A percentile compares a stretch with the other conserved stretches of the same genome.
Evolutionary conservation across 92 coral and sea anemone genomes (phyloP).

Genomic region (Paragorgia papillata): DNA sequence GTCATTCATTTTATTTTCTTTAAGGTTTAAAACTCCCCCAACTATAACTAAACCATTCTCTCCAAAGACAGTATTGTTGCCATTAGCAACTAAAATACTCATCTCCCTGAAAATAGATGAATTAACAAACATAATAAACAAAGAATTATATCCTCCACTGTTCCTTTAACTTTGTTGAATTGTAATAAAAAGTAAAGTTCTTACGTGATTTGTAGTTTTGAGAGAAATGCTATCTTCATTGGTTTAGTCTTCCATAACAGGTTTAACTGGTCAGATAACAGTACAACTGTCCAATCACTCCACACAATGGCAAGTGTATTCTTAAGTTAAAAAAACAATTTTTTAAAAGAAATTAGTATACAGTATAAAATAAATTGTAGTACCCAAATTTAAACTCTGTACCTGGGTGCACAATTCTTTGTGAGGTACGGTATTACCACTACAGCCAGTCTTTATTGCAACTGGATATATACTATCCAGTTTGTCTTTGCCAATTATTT

Average conservation of each 20-base stretch:
- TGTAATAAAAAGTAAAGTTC: too few species aligned
- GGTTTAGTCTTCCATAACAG: conserved; percentile 66
- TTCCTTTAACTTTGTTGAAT: too few species aligned
- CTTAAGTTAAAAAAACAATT: not conserved
- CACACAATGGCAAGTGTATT: conserved; percentile 77
- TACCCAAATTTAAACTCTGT: not conserved
- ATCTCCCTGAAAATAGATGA: conserved; percentile 68
- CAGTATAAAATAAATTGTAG: too few species aligned
- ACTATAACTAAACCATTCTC: conserved; percentile 77
- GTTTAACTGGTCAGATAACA: conserved; percentile 62
- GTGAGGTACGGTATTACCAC: conserved; percentile 41
- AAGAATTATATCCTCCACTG: too few species aligned
- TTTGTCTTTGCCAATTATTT: conserved; percentile 26
- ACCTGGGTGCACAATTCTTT: conserved; percentile 64
- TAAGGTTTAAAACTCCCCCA: conserved; percentile 70
- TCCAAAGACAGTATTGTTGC: conserved; percentile 37
- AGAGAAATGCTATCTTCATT: conserved; percentile 26
- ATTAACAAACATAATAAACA: not conserved
- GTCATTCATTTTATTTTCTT: conserved; percentile 14
- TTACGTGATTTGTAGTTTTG: conserved; percentile 65
- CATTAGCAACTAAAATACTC: conserved; percentile 51
- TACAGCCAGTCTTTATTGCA: conserved; percentile 77
- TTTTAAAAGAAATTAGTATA: too few species aligned
- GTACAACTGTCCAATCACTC: conserved; percentile 67
- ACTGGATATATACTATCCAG: conserved; percentile 49